These are phyloP conservation scores for Mastomys coucha DNA, from an alignment of 2,113 vertebrate genomes.

Conservation along the genomic window DNA sequence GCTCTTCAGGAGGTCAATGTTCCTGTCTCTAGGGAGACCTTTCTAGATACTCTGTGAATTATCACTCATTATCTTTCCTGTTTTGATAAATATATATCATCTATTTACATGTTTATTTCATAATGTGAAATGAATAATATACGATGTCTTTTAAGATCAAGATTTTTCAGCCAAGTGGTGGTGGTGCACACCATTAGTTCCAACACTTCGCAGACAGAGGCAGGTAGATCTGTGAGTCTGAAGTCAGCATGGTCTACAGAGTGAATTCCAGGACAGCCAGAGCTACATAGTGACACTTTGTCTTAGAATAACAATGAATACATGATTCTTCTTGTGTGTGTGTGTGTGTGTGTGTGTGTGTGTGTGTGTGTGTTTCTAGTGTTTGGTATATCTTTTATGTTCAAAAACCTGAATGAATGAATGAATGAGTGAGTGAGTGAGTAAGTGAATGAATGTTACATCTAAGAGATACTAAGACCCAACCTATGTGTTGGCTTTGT, in stretches of 20 bases:
- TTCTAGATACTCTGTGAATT: not conserved
- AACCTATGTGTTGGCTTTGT: not conserved
- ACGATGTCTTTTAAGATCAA: not conserved
- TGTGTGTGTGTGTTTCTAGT: not conserved
- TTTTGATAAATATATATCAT: not conserved
- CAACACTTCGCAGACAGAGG: not conserved
- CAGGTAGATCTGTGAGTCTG: not conserved
- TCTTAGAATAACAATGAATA: not conserved
- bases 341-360: not conserved
- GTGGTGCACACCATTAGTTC: not conserved
- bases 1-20: not conserved
- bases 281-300: not conserved
- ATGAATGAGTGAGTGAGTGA: not conserved
- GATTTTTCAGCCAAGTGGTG: not conserved
- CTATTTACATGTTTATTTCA: not conserved
- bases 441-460: not conserved
- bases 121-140: not conserved
- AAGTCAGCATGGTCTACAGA: not conserved
- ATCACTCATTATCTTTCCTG: not conserved
- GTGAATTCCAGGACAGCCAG: not conserved
- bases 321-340: not conserved
- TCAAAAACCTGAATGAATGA: not conserved
- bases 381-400: not conserved
- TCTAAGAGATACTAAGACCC: not conserved
- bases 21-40: not conserved